These are phyloP conservation scores for Mylabris phalerata DNA, from an alignment of 1,140 invertebrate species.

Conservation along the genomic window DNA sequence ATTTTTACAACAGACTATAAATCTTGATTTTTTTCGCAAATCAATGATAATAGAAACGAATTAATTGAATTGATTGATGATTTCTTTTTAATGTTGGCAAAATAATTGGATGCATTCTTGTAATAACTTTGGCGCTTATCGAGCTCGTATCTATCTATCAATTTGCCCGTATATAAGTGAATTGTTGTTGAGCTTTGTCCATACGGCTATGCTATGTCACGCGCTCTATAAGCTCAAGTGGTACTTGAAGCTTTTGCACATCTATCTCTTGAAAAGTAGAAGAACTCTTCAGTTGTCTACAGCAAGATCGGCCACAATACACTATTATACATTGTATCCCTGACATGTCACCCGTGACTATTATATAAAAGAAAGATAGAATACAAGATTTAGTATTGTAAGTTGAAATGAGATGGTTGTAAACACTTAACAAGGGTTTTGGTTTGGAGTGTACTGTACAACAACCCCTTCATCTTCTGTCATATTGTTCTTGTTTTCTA, in stretches of 20 bases:
- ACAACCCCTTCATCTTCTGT: no score
- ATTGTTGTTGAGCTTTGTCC: constrained; percentile 21
- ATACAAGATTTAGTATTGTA: background rate
- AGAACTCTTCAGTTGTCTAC: constrained; percentile 25
- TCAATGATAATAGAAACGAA: no score
- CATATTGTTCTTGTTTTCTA: constrained; percentile 10
- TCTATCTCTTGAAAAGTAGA: constrained; percentile 14
- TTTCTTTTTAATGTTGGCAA: no score
- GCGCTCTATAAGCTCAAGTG: constrained; percentile 25
- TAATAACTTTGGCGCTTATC: no score
- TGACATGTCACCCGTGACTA: constrained; percentile 9
- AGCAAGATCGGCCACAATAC: constrained; percentile 24
- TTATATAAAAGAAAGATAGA: constrained; percentile 1
- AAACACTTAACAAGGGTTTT: no score
- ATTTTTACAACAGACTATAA: no score
- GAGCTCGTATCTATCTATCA: no score
- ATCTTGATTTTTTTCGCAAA: no score
- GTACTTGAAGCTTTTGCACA: constrained; percentile 21
- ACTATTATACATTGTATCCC: constrained; percentile 22
- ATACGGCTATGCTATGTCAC: constrained; percentile 27
- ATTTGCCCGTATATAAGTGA: background rate
- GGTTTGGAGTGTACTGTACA: no score
- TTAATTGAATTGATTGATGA: no score
- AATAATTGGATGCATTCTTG: no score
- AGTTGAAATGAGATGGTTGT: no score